phyloP scores from a whole-genome alignment of 1,140 invertebrate genomes.

The Ericerus pela region DNA sequence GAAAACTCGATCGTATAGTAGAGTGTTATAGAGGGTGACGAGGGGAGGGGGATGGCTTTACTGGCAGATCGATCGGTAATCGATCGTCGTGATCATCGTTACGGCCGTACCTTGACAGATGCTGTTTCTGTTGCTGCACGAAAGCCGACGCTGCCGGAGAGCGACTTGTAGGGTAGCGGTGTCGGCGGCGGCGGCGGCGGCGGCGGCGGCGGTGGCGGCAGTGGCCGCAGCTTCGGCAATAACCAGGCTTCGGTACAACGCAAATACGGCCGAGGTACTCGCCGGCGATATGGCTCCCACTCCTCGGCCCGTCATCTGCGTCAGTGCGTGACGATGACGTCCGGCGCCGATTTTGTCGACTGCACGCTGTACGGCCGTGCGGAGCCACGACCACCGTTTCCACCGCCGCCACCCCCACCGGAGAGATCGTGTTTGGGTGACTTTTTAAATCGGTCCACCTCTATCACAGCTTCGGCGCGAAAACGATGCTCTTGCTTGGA shows the following conservation, averaged over 20 bases:
- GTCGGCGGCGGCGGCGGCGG: too few species aligned
- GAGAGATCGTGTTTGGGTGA: neutral
- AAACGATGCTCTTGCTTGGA: slow-evolving; percentile 34
- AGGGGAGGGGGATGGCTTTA: too few species aligned
- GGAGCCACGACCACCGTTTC: slow-evolving; percentile 14
- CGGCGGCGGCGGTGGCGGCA: too few species aligned
- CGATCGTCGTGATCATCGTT: too few species aligned
- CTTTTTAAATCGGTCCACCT: slow-evolving; percentile 36
- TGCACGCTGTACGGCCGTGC: slow-evolving; percentile 49
- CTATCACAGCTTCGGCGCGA: slow-evolving; percentile 47
- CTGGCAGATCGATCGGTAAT: too few species aligned
- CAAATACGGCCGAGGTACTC: neutral
- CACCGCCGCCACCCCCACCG: slow-evolving; percentile 13
- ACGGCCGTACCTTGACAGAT: too few species aligned
- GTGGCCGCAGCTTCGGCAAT: neutral
- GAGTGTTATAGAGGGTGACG: too few species aligned
- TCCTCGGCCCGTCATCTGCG: slow-evolving; percentile 22
- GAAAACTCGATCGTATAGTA: too few species aligned
- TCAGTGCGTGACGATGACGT: slow-evolving; percentile 74
- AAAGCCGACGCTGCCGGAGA: too few species aligned
- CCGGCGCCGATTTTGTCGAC: slow-evolving; percentile 68
- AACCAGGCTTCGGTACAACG: neutral
- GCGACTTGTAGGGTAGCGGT: too few species aligned
- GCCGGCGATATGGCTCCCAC: slow-evolving; percentile 1
- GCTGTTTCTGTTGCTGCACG: too few species aligned